Evolutionary conservation across 2,113 vertebrate genomes (phyloP).

Genomic region (Dasyurus viverrinus): DNA sequence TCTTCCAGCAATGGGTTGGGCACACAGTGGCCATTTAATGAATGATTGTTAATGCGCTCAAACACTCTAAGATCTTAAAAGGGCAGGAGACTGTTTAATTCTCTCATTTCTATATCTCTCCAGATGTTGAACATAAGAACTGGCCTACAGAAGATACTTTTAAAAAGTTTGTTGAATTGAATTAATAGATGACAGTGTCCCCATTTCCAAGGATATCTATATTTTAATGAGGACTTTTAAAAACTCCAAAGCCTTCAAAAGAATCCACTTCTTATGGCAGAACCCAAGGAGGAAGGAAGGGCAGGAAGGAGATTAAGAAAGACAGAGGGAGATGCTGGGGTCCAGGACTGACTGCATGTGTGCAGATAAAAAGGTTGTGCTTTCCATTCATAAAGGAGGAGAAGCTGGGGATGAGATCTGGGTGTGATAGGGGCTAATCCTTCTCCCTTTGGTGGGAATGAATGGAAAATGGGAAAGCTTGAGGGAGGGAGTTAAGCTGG

Average conservation of each 20-base stretch:
- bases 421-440: neutral
- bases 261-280: neutral
- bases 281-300: too few relatives aligned
- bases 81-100: neutral
- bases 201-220: too few relatives aligned
- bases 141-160: neutral
- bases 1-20: neutral
- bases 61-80: neutral
- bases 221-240: neutral
- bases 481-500: fast-evolving
- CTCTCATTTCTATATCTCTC: neutral
- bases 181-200: too few relatives aligned
- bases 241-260: neutral
- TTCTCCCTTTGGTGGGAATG: neutral
- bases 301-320: neutral
- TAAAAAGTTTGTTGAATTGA: neutral
- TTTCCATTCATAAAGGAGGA: neutral
- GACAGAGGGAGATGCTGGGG: neutral
- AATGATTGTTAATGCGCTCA: neutral
- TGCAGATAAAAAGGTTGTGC: constrained; percentile 19
- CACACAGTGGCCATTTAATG: neutral
- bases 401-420: neutral
- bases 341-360: constrained; percentile 20
- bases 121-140: neutral
- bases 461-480: neutral